A percentile compares a stretch with the other conserved stretches of the same genome.
phyloP scores from a whole-genome alignment of 2,797 vertebrate genomes.

The Dallia pectoralis region DNA sequence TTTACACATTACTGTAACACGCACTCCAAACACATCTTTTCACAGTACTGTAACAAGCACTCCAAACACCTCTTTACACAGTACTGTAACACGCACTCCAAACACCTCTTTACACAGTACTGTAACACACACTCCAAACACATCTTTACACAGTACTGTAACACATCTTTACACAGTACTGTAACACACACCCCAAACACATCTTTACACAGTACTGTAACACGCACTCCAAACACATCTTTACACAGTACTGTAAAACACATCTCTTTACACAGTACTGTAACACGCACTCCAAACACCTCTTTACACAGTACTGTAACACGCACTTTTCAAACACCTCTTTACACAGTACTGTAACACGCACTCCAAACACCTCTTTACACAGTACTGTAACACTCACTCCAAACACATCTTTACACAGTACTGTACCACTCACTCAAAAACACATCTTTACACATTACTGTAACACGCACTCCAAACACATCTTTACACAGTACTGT shows the following conservation, averaged over 20 bases:
- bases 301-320: too few relatives aligned
- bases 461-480: neutral
- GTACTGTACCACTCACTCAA: too few relatives aligned
- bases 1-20: too few relatives aligned
- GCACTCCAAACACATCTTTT: neutral
- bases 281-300: neutral
- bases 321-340: too few relatives aligned
- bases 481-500: neutral
- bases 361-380: neutral
- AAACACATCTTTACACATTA: too few relatives aligned
- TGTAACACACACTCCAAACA: neutral
- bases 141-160: too few relatives aligned
- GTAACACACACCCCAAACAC: neutral
- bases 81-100: neutral
- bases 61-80: neutral
- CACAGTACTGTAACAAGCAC: too few relatives aligned
- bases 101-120: too few relatives aligned
- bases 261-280: neutral
- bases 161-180: neutral
- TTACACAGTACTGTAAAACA: too few relatives aligned
- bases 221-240: neutral
- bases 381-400: neutral
- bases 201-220: too few relatives aligned
- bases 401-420: too few relatives aligned
- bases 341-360: too few relatives aligned